These are phyloP conservation scores for Orius laevigatus DNA, from an alignment of 1,140 invertebrate species.

Conservation along the genomic window DNA sequence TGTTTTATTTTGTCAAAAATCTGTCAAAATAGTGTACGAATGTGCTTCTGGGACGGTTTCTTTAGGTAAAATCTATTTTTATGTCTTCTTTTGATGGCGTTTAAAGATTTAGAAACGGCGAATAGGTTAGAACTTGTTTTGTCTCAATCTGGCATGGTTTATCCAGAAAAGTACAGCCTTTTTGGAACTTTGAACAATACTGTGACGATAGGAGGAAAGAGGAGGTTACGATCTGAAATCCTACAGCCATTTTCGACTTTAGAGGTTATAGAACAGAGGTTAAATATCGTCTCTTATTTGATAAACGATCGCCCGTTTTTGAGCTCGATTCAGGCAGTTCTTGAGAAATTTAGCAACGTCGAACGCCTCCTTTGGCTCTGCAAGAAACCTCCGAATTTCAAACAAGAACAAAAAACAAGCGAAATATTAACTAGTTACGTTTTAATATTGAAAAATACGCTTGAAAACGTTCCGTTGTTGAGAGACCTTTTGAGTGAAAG, in stretches of 20 bases:
- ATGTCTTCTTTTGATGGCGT: not conserved
- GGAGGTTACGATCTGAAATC: conserved; percentile 59
- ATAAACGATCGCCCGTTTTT: conserved; percentile 44
- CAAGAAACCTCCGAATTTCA: conserved; percentile 35
- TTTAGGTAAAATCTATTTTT: conserved; percentile 45
- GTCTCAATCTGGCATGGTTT: conserved; percentile 29
- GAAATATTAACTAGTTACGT: conserved; percentile 66
- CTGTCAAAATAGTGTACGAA: conserved; percentile 66
- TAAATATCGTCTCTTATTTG: conserved; percentile 59
- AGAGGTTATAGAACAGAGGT: conserved; percentile 44
- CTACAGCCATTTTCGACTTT: conserved; percentile 60
- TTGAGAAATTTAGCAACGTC: conserved; percentile 39
- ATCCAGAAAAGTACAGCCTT: conserved; percentile 36
- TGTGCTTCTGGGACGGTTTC: conserved; percentile 65
- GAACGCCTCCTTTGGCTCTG: conserved; percentile 43
- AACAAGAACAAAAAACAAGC: conserved; percentile 38
- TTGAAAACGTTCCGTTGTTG: conserved; percentile 52
- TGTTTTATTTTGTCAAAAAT: conserved; percentile 54
- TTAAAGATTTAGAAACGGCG: conserved; percentile 46
- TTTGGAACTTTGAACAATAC: conserved; percentile 63
- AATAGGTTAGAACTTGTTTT: conserved; percentile 56
- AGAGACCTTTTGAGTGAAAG: conserved; percentile 24
- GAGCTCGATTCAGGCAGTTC: conserved; percentile 30
- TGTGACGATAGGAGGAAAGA: conserved; percentile 54
- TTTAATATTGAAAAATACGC: conserved; percentile 57